These are phyloP conservation scores for Leguminivora glycinivorella DNA, from an alignment of 1,140 invertebrate species.

Conservation along the genomic window DNA sequence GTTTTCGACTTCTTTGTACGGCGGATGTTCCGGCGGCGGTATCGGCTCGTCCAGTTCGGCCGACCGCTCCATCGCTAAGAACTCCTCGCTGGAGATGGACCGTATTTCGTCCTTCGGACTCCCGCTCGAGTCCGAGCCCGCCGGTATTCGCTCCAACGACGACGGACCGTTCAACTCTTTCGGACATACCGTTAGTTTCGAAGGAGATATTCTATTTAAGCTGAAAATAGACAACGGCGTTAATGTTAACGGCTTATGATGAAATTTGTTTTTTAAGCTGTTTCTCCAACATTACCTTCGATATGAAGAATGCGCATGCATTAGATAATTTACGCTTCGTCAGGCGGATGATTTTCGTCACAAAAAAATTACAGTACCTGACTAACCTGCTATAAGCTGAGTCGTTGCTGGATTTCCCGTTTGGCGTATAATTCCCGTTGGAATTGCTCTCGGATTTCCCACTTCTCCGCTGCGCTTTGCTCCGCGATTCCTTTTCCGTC, in stretches of 20 bases:
- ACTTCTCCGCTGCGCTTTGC: constrained; percentile 54
- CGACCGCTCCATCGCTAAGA: constrained; percentile 71
- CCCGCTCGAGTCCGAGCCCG: constrained; percentile 59
- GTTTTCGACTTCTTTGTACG: constrained; percentile 46
- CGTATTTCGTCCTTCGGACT: constrained; percentile 64
- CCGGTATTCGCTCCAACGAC: constrained; percentile 55
- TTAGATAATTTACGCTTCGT: background rate
- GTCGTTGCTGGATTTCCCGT: constrained; percentile 68
- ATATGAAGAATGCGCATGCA: background rate
- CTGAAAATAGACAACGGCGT: constrained; percentile 44
- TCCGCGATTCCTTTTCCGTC: constrained; percentile 52
- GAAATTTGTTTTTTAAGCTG: background rate
- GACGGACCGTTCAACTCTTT: constrained; percentile 59
- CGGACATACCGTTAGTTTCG: constrained; percentile 67
- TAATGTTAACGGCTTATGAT: background rate
- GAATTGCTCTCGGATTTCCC: constrained; percentile 49
- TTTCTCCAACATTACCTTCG: background rate
- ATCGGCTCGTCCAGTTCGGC: constrained; percentile 59
- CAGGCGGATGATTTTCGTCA: background rate
- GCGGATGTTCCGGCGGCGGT: constrained; percentile 33
- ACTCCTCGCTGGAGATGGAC: constrained; percentile 70
- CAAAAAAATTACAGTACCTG: constrained; percentile 53
- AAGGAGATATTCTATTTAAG: constrained; percentile 72
- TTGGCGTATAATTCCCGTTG: constrained; percentile 65
- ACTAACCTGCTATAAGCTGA: constrained; percentile 80